Evolutionary conservation across 2,797 vertebrate genomes (phyloP).

Genomic region (Sebastes goodei): DNA sequence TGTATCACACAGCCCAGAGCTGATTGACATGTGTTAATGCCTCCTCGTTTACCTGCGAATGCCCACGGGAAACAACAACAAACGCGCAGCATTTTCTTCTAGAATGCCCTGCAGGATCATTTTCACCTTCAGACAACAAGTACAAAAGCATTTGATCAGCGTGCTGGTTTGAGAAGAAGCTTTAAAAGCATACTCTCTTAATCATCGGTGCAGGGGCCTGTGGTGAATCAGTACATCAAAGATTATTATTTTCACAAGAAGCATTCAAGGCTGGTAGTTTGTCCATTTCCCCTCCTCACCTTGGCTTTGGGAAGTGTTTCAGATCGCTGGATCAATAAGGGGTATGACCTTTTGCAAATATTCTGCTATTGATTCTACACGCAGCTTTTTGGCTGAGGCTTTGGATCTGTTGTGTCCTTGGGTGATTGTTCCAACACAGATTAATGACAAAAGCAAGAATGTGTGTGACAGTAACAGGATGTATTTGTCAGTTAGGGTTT

Average conservation of each 20-base stretch:
- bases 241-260: conserved; percentile 13
- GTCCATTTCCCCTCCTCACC: not conserved
- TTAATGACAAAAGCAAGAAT: conserved; percentile 24
- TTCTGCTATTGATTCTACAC: conserved; percentile 41
- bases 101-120: not conserved
- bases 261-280: conserved; percentile 8
- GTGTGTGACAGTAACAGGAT: not conserved
- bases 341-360: conserved; percentile 51
- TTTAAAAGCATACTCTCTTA: conserved; percentile 39
- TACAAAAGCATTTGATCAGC: conserved; percentile 38
- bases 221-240: conserved; percentile 40
- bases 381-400: conserved; percentile 9
- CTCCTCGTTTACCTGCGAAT: conserved; percentile 18
- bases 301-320: conserved; percentile 30
- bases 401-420: conserved; percentile 12
- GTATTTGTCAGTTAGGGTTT: not conserved
- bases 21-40: conserved; percentile 25
- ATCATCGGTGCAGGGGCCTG: conserved; percentile 28
- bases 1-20: not conserved
- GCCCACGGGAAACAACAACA: not conserved
- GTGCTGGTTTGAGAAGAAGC: conserved; percentile 15
- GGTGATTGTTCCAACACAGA: conserved; percentile 14
- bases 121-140: conserved; percentile 49
- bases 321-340: conserved; percentile 25
- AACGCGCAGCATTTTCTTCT: not conserved